Evolutionary conservation across 2,797 vertebrate genomes (phyloP).

Genomic region (Brachymystax lenok): DNA sequence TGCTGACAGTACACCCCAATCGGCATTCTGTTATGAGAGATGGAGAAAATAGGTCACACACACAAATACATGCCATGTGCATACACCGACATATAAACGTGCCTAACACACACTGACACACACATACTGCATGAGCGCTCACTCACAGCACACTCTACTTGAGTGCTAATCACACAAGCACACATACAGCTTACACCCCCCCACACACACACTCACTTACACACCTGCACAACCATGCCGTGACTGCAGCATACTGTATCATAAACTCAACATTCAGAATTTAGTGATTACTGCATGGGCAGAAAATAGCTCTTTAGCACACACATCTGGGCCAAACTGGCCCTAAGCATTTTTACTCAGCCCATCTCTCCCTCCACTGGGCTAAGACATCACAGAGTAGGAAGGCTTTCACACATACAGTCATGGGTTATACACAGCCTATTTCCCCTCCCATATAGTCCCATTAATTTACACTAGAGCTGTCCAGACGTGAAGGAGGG

Average conservation of each 20-base stretch:
- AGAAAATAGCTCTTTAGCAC: too few species aligned
- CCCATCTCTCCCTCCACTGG: neutral
- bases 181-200: too few species aligned
- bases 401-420: neutral
- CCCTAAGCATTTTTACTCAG: neutral
- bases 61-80: constrained; percentile 16
- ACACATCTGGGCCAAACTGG: neutral
- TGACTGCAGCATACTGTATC: constrained; percentile 19
- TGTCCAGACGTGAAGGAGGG: neutral
- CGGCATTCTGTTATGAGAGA: neutral
- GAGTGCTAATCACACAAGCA: too few species aligned
- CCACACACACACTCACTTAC: neutral
- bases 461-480: neutral
- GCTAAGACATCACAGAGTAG: constrained; percentile 1
- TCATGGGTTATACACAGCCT: neutral
- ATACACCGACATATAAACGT: constrained; percentile 9
- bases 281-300: constrained; percentile 13
- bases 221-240: neutral
- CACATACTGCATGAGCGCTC: neutral
- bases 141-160: neutral
- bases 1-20: neutral
- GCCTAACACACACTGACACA: neutral
- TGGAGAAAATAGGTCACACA: constrained; percentile 5
- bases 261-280: constrained; percentile 31
- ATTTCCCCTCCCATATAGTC: neutral